Conservation (phyloP, 37 sponge, comb jelly and placozoan species). For the Dysidea cf. avara region DNA sequence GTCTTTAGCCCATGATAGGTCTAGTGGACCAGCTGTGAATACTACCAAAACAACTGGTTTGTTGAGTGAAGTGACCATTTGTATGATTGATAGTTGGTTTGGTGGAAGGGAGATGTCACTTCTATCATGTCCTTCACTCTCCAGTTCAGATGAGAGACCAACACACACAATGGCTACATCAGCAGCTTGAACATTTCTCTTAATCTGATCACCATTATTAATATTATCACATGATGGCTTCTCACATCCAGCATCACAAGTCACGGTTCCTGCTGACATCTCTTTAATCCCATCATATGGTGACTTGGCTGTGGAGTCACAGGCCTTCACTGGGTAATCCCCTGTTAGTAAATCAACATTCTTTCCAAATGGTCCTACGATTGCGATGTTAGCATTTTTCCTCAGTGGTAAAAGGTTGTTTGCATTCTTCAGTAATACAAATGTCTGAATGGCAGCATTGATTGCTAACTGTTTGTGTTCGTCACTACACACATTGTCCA, state of each 20-base stretch:
- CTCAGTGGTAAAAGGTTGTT: background rate
- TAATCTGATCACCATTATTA: conserved; percentile 17
- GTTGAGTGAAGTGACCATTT: conserved; percentile 22
- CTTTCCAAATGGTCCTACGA: background rate
- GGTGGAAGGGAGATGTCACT: conserved; percentile 55
- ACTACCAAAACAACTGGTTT: conserved; percentile 42
- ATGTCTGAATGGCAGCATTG: conserved; percentile 28
- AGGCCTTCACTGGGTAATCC: too few relatives aligned
- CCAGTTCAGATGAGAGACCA: conserved; percentile 46
- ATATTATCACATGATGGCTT: too few relatives aligned
- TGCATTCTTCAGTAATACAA: conserved; percentile 57
- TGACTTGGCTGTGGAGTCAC: too few relatives aligned
- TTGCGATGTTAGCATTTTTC: conserved; percentile 9
- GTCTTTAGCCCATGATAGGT: conserved; percentile 53
- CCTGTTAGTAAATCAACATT: too few relatives aligned
- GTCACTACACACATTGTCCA: conserved; percentile 42
- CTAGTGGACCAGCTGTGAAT: conserved; percentile 63
- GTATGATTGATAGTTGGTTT: conserved; percentile 38
- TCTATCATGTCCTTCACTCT: conserved; percentile 46
- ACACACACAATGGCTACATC: conserved; percentile 48
- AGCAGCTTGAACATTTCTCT: conserved; percentile 22
- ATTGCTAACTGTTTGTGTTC: conserved; percentile 32
- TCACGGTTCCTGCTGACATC: too few relatives aligned
- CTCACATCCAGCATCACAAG: too few relatives aligned
- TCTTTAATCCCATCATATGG: too few relatives aligned